phyloP scores from a whole-genome alignment of 2,113 vertebrate species.

The Hiodon alosoides region DNA sequence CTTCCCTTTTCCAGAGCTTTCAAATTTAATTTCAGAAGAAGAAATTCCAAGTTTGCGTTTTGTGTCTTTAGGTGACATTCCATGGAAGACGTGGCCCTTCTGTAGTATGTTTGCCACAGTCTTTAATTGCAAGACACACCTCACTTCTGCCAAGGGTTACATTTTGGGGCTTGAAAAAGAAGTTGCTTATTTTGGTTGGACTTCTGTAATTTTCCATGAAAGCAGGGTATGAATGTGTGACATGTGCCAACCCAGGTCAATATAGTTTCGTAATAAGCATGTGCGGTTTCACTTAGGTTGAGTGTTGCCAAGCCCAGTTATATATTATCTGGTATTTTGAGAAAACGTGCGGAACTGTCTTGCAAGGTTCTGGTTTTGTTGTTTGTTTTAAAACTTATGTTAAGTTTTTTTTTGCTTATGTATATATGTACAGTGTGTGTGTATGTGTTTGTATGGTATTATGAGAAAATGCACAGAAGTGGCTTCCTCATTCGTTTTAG shows the following conservation, averaged over 20 bases:
- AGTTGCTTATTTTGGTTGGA: conserved; percentile 24
- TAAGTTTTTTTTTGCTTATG: neutral
- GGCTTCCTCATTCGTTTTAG: too few relatives aligned
- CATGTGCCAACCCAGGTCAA: neutral
- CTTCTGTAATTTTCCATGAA: conserved; percentile 27
- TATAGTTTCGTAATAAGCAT: conserved; percentile 5
- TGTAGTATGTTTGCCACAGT: conserved; percentile 31
- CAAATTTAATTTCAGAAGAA: neutral
- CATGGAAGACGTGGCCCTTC: conserved; percentile 20
- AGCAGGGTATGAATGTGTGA: neutral
- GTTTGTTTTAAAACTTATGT: neutral
- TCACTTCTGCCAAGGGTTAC: conserved; percentile 27
- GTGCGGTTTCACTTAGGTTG: neutral
- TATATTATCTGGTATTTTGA: neutral
- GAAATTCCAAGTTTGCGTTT: neutral
- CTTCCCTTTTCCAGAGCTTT: neutral
- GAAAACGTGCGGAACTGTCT: neutral
- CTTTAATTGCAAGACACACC: conserved; percentile 30
- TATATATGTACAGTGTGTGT: neutral
- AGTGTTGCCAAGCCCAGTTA: conserved; percentile 1
- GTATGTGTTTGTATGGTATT: neutral
- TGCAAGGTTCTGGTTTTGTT: neutral
- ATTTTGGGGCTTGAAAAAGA: conserved; percentile 27
- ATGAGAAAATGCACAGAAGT: neutral
- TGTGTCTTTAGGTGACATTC: conserved; percentile 5